phyloP scores from a whole-genome alignment of 2,888 invertebrate genomes.

The Drosophila gaucha region DNA sequence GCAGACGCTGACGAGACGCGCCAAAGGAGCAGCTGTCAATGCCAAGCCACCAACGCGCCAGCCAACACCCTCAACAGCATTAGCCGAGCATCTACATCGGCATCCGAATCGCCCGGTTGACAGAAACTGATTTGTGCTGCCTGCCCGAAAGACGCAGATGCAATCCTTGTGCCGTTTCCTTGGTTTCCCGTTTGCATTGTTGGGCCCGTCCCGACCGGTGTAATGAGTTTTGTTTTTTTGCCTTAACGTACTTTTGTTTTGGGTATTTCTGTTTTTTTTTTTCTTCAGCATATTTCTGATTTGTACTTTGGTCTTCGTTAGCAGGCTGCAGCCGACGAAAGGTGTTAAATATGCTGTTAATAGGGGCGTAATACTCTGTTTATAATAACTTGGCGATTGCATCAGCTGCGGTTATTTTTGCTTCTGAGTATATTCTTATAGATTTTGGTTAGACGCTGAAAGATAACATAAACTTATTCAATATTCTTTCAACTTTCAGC shows the following conservation, averaged over 20 bases:
- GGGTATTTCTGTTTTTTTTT: slow-evolving; percentile 42
- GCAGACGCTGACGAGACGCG: slow-evolving; percentile 42
- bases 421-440: not conserved
- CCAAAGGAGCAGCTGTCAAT: slow-evolving; percentile 76
- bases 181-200: slow-evolving; percentile 68
- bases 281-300: slow-evolving; percentile 33
- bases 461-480: not conserved
- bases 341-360: slow-evolving; percentile 71
- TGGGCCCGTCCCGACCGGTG: slow-evolving; percentile 66
- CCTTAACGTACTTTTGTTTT: slow-evolving; percentile 43
- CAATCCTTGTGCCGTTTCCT: slow-evolving; percentile 51
- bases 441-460: not conserved
- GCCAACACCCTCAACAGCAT: slow-evolving; percentile 66
- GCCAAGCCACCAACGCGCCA: slow-evolving; percentile 78
- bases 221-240: slow-evolving; percentile 67
- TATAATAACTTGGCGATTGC: slow-evolving; percentile 27
- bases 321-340: slow-evolving; percentile 38
- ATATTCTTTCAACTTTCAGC: too few species aligned
- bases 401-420: slow-evolving; percentile 18
- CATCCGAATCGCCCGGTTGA: slow-evolving; percentile 53
- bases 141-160: slow-evolving; percentile 59
- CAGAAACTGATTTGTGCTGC: slow-evolving; percentile 71
- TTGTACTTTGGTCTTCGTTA: slow-evolving; percentile 20
- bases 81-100: slow-evolving; percentile 31
- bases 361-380: slow-evolving; percentile 62